Evolutionary conservation across 2,113 vertebrate species (phyloP), one percentile per base, ranked within the genome.

Genomic region (Chloebia gouldiae): DNA sequence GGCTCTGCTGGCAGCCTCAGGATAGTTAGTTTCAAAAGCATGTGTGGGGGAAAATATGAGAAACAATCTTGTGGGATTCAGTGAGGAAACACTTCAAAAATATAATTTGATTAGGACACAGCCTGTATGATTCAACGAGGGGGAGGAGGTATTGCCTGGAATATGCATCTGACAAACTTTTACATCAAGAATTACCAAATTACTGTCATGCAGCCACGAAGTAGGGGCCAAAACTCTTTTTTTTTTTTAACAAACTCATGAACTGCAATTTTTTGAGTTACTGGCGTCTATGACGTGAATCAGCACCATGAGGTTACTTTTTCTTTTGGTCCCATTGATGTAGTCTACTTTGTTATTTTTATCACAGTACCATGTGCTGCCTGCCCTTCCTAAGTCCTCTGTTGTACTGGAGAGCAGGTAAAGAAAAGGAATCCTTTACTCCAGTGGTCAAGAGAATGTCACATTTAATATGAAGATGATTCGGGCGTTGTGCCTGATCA

Each of bases 31-130:
- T 86, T 95, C 93, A 49, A 77, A 96, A 97, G 93, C 96, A 97
- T 95, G 93, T 96, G 91, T 97, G 94, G 95, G 83, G 91, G 76
- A 28, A 94, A 91, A 77, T 95, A 96, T 92, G 92, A 97, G 93
- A 97, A 97, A 97, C 93, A 96, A 96, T 95, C 94, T 97, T 94
- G 97, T 97, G 97, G 96, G 97, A 94, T 97, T 96, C 95, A 93
- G 97, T 86, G 96, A 98, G 97, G 97, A 98, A 98, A 97, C 97
- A 97, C 97, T 98, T 98, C 96, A 97, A 96, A 98, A 98, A 97
- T 97, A 97, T 93, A 97, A 96, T 97, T 98, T 97, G 97, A 98
- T 98, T 97, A 97, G 97, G 97, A 98, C 96, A 96, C 97, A 98
- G 97, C 83, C 95, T 83, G 92, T 95, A 96, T 98, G 97, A 98